These are phyloP conservation scores for Epizoanthus stellaris DNA, from an alignment of 92 coral and sea anemone genomes.

Conservation along the genomic window DNA sequence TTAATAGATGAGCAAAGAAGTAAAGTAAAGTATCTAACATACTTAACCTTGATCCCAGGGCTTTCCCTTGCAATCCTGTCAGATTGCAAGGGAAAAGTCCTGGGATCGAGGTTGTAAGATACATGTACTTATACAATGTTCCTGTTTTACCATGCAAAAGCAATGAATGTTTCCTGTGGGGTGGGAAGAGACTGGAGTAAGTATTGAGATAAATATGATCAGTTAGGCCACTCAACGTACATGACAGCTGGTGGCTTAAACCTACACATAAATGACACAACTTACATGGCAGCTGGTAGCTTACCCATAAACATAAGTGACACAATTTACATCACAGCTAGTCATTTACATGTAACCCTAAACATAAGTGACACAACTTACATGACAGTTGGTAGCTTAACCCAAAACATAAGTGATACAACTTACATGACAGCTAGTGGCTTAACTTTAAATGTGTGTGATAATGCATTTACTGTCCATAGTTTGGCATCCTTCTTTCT, in stretches of 20 bases:
- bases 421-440: constrained; percentile 88
- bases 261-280: background rate
- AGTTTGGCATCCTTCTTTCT: constrained; percentile 82
- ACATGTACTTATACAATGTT: too few relatives aligned
- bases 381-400: constrained; percentile 80
- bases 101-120: too few relatives aligned
- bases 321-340: constrained; percentile 71
- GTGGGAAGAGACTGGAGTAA: too few relatives aligned
- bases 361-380: constrained; percentile 76
- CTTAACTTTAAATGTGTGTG: constrained; percentile 80
- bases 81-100: too few relatives aligned
- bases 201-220: background rate
- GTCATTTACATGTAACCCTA: constrained; percentile 77
- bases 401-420: constrained; percentile 74
- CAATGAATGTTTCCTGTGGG: too few relatives aligned
- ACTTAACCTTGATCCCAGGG: too few relatives aligned
- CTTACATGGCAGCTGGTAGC: too few relatives aligned
- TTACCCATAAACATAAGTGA: too few relatives aligned
- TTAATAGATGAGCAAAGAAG: too few relatives aligned
- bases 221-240: background rate
- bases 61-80: too few relatives aligned
- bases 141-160: too few relatives aligned
- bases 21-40: too few relatives aligned
- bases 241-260: background rate
- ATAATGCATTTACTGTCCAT: constrained; percentile 90